These are phyloP conservation scores for Rhinatrema bivittatum DNA, from an alignment of 2,797 vertebrate genomes.

Conservation along the genomic window DNA sequence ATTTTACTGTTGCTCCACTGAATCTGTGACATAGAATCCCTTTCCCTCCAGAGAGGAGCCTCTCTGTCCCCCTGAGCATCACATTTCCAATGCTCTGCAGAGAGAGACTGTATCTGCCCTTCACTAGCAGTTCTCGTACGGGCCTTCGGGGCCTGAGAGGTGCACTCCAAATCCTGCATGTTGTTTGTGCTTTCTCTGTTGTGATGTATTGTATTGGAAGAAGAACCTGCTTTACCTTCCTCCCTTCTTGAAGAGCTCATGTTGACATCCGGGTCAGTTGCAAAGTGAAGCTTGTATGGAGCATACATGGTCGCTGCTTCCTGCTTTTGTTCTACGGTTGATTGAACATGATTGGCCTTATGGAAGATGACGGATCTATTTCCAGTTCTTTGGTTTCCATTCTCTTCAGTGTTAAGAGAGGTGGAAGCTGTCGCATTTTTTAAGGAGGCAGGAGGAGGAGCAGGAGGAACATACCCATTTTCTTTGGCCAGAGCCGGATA, in stretches of 20 bases:
- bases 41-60: constrained; percentile 15
- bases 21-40: constrained; percentile 21
- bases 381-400: constrained; percentile 63
- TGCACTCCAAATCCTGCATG: constrained; percentile 14
- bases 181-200: constrained; percentile 31
- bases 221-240: constrained; percentile 30
- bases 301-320: constrained; percentile 38
- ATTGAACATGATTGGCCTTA: constrained; percentile 27
- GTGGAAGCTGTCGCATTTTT: neutral
- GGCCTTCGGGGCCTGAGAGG: constrained; percentile 15
- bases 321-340: constrained; percentile 39
- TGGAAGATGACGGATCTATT: constrained; percentile 30
- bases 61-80: constrained; percentile 41
- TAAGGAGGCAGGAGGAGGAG: neutral
- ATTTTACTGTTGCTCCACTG: constrained; percentile 16
- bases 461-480: constrained; percentile 42
- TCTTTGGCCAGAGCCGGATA: constrained; percentile 78
- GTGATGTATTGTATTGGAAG: constrained; percentile 11
- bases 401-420: constrained; percentile 46
- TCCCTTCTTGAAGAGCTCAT: constrained; percentile 12
- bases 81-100: constrained; percentile 31
- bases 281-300: constrained; percentile 47
- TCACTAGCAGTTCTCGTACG: constrained; percentile 38
- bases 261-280: constrained; percentile 20
- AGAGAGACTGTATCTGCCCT: constrained; percentile 26